These are phyloP conservation scores for Thaumatotibia leucotreta DNA, from an alignment of 1,140 invertebrate species.

Conservation along the genomic window DNA sequence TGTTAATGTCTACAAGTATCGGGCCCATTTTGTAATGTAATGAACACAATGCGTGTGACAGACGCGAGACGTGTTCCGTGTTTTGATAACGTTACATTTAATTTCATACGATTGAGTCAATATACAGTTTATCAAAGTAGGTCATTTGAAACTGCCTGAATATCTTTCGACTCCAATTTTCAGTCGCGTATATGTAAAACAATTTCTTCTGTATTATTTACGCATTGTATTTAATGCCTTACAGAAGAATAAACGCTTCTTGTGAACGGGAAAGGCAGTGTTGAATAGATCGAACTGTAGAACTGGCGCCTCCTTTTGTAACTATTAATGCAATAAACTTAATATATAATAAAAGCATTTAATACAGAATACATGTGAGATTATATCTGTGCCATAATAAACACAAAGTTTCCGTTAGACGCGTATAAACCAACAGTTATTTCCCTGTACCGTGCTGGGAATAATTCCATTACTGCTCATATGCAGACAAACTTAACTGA, in stretches of 20 bases:
- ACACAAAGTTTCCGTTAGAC: background rate
- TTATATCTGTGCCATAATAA: background rate
- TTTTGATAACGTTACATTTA: background rate
- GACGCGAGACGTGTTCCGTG: constrained; percentile 5
- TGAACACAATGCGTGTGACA: constrained; percentile 48
- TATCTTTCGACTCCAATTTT: background rate
- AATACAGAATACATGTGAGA: no score
- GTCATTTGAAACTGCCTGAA: background rate
- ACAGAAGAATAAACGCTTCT: no score
- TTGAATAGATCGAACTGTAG: no score
- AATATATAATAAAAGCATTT: no score
- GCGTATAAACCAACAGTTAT: background rate
- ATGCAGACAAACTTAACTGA: constrained; percentile 8
- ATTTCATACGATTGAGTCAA: background rate
- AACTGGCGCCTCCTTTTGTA: no score
- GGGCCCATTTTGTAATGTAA: constrained; percentile 57
- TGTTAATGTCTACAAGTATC: constrained; percentile 68
- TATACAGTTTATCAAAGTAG: background rate
- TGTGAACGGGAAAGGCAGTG: no score
- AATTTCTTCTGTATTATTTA: background rate
- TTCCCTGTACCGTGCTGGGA: background rate
- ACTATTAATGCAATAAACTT: no score
- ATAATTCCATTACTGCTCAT: background rate
- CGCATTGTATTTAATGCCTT: no score
- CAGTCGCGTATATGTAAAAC: background rate